phyloP scores from a whole-genome alignment of 2,797 vertebrate genomes.

The Characodon lateralis region DNA sequence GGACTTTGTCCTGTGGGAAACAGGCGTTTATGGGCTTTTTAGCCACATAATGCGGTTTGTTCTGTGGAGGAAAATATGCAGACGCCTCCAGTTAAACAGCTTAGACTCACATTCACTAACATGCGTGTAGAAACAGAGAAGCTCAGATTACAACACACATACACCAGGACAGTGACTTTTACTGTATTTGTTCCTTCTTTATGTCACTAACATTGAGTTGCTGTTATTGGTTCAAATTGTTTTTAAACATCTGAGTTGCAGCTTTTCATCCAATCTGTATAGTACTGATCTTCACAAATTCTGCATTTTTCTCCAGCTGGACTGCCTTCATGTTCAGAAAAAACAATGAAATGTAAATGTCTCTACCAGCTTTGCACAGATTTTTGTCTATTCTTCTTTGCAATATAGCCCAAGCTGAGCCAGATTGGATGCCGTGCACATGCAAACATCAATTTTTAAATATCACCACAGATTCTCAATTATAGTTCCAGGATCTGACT shows the following conservation, averaged over 20 bases:
- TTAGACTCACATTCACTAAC: not conserved
- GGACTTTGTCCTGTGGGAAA: slow-evolving; percentile 1
- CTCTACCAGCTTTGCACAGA: too few relatives aligned
- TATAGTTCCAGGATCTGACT: too few relatives aligned
- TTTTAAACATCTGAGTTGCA: not conserved
- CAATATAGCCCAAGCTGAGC: too few relatives aligned
- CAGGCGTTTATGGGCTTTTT: slow-evolving; percentile 1
- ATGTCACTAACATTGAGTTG: not conserved
- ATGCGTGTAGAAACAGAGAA: not conserved
- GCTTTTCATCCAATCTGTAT: not conserved
- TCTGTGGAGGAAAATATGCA: not conserved
- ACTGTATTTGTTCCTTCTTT: not conserved
- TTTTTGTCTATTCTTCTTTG: too few relatives aligned
- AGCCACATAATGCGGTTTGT: not conserved
- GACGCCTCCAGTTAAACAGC: not conserved
- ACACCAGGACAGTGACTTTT: not conserved
- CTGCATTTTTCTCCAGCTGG: not conserved
- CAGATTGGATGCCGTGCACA: too few relatives aligned
- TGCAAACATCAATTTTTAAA: too few relatives aligned
- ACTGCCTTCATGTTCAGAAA: not conserved
- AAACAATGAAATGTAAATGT: not conserved
- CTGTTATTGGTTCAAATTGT: not conserved
- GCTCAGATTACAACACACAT: not conserved
- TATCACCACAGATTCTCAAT: too few relatives aligned
- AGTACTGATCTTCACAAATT: not conserved